Evolutionary conservation across 2,888 invertebrate genomes (phyloP), one percentile per base, ranked within the genome.

Genomic region (Harmothoe impar): DNA sequence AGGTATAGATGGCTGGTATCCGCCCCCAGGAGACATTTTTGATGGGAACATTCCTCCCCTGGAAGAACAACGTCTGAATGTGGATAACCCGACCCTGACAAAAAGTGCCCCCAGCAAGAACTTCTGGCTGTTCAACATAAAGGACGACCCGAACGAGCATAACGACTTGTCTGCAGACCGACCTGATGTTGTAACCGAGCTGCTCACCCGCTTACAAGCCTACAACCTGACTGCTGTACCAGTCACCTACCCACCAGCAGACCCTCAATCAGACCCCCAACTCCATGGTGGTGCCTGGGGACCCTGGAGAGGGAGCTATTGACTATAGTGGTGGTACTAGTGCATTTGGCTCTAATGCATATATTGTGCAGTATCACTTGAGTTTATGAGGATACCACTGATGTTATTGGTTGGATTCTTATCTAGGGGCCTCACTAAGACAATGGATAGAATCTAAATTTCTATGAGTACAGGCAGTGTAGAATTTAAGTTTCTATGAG

Each of bases 41-140:
- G n/a, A n/a, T n/a, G n/a, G n/a, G n/a, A 43, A 7, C 5, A 43
- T 43, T 7, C 43, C 43, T 43, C 43, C 10, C 43, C 43, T 43
- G 43, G 43, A 43, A 43, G 43, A 10, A 43, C 10, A 43, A 3
- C 43, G 3, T 43, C 5, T 7, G 43, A 3, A 81, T 25, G 81
- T 33, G 35, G 15, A 5, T 7, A 5, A 33, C 10, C 81, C 25
- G 7, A 25, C 20, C 35, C 5, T 84, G 43, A 17, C 43, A 10
- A 43, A 15, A 10, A 35, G 43, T 84, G 0, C 84, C 35, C 17
- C 43, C 84, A 51, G 43, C 5, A 92, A 95, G 91, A 95, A 95
- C 91, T 68, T 95, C 0, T 95, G 95, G 95, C 93, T 95, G 85
- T 95, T 95, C 89, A 94, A 95, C 92, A 94, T 95, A 5, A 90